Base-by-base conservation (phyloP, 2,113 vertebrate genomes). In the Pyxicephalus adspersus region DNA sequence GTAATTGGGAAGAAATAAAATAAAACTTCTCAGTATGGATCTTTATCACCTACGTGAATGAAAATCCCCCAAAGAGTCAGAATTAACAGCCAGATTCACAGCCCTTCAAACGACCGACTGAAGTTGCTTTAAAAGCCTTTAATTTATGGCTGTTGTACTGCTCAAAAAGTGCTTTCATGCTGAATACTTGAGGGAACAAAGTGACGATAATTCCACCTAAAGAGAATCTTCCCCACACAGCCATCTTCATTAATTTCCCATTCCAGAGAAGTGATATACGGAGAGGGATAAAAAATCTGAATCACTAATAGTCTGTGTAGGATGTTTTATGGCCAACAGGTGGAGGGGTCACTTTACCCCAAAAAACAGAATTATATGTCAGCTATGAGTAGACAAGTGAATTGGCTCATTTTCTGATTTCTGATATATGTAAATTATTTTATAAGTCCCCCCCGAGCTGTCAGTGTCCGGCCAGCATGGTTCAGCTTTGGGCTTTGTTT, bases 121-220 rank as follows among this genome's bases (percentile, higher is more conserved):
- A 77, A 31, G 20, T 29, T 31, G 63, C 76, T 64, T 77, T 77
- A 66, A 77, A 64, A 65, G 76, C 76, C 8, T 66, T n/a, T 2
- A 4, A 19, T 77, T 77, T 77, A 77, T 65, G 61, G 76, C 63
- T 29, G 20, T 45, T 77, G 45, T 77, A 23, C 63, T 55, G 31
- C 26, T 77, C 52, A 64, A 77, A 66, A 61, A 31, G 29, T 31
- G 19, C 75, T 77, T 77, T 77, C 61, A 77, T 66, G 50, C 20
- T 38, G 25, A 54, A 64, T 22, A 34, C 76, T n/a, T 31, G 11
- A 11, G 38, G 76, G 76, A 55, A 17, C 19, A 9, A 66, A 0
- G 50, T 65, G 76, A 55, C 76, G 65, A 55, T 66, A 54, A 77
- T 77, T 77, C 65, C 60, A 77, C 65, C 26, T 15, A 15, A 15